Base-by-base conservation (phyloP, 2,797 vertebrate genomes). In the Podarcis lilfordi region DNA sequence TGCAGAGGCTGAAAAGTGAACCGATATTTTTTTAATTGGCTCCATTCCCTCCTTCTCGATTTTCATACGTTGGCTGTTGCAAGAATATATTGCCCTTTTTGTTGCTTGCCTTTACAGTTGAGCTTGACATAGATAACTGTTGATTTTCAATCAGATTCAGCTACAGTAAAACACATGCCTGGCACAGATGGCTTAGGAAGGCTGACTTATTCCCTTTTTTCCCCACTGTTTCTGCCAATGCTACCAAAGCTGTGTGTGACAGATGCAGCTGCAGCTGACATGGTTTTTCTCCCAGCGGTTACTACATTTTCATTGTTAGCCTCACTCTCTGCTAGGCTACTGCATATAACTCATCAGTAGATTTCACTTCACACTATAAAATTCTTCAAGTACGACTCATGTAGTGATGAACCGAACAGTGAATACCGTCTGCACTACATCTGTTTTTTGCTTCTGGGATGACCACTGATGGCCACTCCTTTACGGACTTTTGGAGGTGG, bases 291-390 rank as follows among this genome's bases (percentile, higher is more conserved):
- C 4, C 69, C 64, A 68, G 69, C n/a, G 66, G 87, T 92, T 91
- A 82, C 91, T 95, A 5, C 87, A 91, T 94, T 95, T 95, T 93
- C 86, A 89, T 77, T 89, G 76, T 91, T 0, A 0, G 61, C 68
- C 85, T 37, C 79, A 82, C 55, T 88, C 45, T 90, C 76, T 86
- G 85, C 50, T 83, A 86, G 66, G 81, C 50, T 11, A 8, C 85
- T 89, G 87, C 88, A 91, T 88, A 88, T 86, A 92, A 92, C 75
- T 80, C 89, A 74, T 90, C 90, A 87, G 86, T 83, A 82, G 37
- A 77, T 89, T 80, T 89, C 50, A 88, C 32, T 68, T 37, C 77
- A 50, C 72, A 82, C 3, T 50, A 45, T 10, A 66, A 59, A 69
- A n/a, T 90, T 93, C 81, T 90, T 72, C 85, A 89, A 89, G 92